Evolutionary conservation across 1,140 invertebrate species (phyloP), one percentile per base, ranked within the genome.

Genomic region (Polyergus mexicanus): DNA sequence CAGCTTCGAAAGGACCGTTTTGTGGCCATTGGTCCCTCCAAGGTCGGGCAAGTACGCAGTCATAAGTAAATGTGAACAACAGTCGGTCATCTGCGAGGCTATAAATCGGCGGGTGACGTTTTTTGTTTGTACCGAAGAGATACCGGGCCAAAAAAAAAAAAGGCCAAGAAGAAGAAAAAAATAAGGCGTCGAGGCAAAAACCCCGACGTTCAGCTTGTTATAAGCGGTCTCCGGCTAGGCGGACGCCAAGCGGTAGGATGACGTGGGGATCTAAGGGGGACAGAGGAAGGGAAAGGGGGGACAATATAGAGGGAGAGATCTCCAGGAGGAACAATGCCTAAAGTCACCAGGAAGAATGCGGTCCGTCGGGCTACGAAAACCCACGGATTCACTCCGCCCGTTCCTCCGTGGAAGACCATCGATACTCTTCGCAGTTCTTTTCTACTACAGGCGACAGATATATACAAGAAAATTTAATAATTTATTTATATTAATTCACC

Each of bases 291-390:
- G 80, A 88, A 83, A 84, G 83, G 87, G 81, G 16, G 80, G 84
- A 74, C 65, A 81, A 86, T 51, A 51, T 19, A 19, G 16, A 19
- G 47, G 47, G 84, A 88, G 81, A 77, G 84, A 87, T 72, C 66
- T 90, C 58, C 60, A 56, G 88, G 87, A 83, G 92, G 92, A 95
- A 95, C 95, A 95, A 95, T 95, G 94, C 94, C 94, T 93, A 88
- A 90, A 90, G 92, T 94, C 92, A 93, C 90, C 91, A 91, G 92
- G 91, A 95, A 95, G 94, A 95, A 95, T 95, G 94, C 92, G 92
- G 94, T 94, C 93, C 94, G 95, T 94, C 94, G 94, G 94, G 92
- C 91, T 89, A 86, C 91, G 78, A 66, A 84, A 81, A 91, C 85
- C 81, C 86, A 91, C 81, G 86, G 76, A 89, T 51, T 78, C 41